Evolutionary conservation across 2,113 vertebrate species (phyloP).

Genomic region (Uria lomvia): DNA sequence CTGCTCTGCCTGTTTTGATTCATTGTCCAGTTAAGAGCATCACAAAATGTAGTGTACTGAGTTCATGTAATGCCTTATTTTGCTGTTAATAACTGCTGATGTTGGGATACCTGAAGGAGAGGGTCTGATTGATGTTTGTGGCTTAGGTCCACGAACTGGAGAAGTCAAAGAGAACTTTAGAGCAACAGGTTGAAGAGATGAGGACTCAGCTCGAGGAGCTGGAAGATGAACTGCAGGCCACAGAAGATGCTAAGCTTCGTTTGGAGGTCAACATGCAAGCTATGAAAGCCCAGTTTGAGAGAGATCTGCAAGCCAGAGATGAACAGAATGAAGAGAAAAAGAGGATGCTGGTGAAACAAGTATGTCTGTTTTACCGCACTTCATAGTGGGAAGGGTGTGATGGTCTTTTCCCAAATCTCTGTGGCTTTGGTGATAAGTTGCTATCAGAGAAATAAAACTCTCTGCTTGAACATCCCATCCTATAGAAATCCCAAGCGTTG

Average conservation of each 20-base stretch:
- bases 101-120: not conserved
- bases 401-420: not conserved
- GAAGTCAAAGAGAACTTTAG: constrained; percentile 93
- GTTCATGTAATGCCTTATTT: not conserved
- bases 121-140: not conserved
- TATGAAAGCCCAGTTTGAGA: constrained; percentile 96
- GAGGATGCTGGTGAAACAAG: constrained; percentile 92
- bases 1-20: not conserved
- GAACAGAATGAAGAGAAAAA: constrained; percentile 98
- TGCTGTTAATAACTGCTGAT: not conserved
- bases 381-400: not conserved
- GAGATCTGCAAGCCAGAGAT: constrained; percentile 88
- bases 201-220: constrained; percentile 94
- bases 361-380: not conserved
- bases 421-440: not conserved
- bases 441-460: not conserved
- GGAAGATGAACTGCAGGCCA: constrained; percentile 96
- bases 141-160: constrained; percentile 92
- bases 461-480: not conserved
- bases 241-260: constrained; percentile 94
- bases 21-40: not conserved
- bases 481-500: not conserved
- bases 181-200: constrained; percentile 98
- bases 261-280: constrained; percentile 99
- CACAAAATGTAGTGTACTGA: not conserved